Evolutionary conservation across 2,888 invertebrate genomes (phyloP), one percentile per base, ranked within the genome.

Genomic region (Fragum whitleyi): DNA sequence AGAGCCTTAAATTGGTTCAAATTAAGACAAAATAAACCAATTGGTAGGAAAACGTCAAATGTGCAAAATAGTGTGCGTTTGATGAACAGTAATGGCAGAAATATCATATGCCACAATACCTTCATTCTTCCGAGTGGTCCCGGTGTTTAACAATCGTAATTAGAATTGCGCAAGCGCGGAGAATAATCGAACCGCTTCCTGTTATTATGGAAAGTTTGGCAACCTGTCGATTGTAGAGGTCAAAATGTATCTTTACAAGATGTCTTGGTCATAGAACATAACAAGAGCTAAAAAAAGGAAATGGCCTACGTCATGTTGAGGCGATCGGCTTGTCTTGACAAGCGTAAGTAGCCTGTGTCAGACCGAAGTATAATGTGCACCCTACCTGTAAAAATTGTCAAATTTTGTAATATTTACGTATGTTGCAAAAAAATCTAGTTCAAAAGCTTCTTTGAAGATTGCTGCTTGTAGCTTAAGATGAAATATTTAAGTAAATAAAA

Each of bases 251-350:
- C 19, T 11, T 19, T 6, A 9, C 2, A 5, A 61, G n/a, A 32
- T 23, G n/a, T 6, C 19, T 61, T 32, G 28, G 2, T 28, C 6
- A 6, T 14, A 6, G 7, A 32, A 23, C 23, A 29, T 29, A n/a
- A n/a, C 29, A 3, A 3, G 6, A 29, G n/a, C 5, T 9, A 7
- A 29, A 29, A 2, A 2, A 5, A 29, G 6, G n/a, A 32, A 19
- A 61, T 61, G 61, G 61, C 61, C 7, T 61, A 61, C 19, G 32
- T 61, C 32, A 32, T 32, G 32, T 19, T 61, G 14, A 61, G 61
- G n/a, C n/a, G 61, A n/a, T 61, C 61, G 9, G 6, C 26, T 19
- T 28, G 28, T 26, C 29, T 61, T 61, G 61, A 61, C 61, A 61
- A 28, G 5, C 61, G 61, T 61, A 32, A 61, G 61, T 29, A 29